A percentile compares a stretch with the other conserved stretches of the same genome.
These are phyloP conservation scores for Pungitius pungitius DNA, from an alignment of 2,113 vertebrate genomes.

Conservation along the genomic window DNA sequence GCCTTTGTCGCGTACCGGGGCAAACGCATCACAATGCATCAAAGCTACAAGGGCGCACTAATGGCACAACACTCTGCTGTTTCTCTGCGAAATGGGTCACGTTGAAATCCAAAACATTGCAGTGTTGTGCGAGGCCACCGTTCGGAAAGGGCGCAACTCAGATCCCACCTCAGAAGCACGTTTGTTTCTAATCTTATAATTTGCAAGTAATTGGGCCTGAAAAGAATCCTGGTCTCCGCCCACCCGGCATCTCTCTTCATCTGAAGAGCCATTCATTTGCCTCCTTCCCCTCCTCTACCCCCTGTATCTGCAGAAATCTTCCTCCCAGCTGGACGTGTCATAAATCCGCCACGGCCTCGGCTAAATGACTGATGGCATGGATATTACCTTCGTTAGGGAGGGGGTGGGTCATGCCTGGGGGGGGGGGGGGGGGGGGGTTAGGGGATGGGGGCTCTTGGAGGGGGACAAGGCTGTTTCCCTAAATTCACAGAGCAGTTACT, in stretches of 20 bases:
- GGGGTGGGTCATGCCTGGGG: constrained; percentile 65
- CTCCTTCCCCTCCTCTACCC: constrained; percentile 47
- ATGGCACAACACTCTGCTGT: not conserved
- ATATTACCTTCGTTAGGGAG: constrained; percentile 70
- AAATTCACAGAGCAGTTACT: constrained; percentile 24
- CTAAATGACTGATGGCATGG: constrained; percentile 73
- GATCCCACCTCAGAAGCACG: not conserved
- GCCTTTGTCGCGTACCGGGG: constrained; percentile 46
- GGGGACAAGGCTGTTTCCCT: not conserved
- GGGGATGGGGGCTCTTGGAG: not conserved
- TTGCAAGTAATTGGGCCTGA: constrained; percentile 54
- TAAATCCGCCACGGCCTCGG: constrained; percentile 77
- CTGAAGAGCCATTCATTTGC: constrained; percentile 47
- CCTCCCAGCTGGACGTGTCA: constrained; percentile 76
- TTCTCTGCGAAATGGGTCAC: constrained; percentile 3
- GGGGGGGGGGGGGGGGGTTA: not conserved
- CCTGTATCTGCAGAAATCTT: constrained; percentile 65
- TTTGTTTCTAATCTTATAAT: constrained; percentile 46
- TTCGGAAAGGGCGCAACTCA: constrained; percentile 2
- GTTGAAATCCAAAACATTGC: not conserved
- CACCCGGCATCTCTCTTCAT: constrained; percentile 38
- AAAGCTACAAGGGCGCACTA: constrained; percentile 33
- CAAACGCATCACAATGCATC: constrained; percentile 63
- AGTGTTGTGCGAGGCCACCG: not conserved
- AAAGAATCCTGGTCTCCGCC: constrained; percentile 20